Evolutionary conservation across 2,797 vertebrate genomes (phyloP).

Genomic region (Macropodus opercularis): DNA sequence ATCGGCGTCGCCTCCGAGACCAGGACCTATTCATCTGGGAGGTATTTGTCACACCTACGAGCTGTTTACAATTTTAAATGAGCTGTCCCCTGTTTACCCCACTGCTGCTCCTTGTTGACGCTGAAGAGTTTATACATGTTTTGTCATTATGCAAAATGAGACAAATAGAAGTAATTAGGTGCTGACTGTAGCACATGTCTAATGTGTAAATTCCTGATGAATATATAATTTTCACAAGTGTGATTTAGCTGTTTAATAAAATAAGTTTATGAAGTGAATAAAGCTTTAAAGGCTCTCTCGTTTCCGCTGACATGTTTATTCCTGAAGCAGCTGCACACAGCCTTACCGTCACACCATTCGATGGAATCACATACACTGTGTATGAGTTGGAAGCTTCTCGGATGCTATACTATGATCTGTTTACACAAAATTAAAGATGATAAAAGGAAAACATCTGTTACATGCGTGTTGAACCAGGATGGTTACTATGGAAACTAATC

Average conservation of each 20-base stretch:
- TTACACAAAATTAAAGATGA: too few relatives aligned
- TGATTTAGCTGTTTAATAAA: slow-evolving; percentile 26
- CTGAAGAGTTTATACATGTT: slow-evolving; percentile 36
- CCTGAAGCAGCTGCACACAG: too few relatives aligned
- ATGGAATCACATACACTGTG: too few relatives aligned
- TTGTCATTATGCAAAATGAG: slow-evolving; percentile 27
- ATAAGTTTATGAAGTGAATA: neutral
- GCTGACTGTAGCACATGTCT: neutral
- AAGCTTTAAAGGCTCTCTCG: neutral
- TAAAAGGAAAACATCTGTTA: too few relatives aligned
- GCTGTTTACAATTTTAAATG: slow-evolving; percentile 67
- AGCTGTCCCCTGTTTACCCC: slow-evolving; percentile 31
- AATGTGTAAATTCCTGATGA: slow-evolving; percentile 12
- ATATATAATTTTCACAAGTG: slow-evolving; percentile 6
- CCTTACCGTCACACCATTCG: too few relatives aligned
- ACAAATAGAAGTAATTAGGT: slow-evolving; percentile 23
- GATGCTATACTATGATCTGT: too few relatives aligned
- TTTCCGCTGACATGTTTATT: too few relatives aligned
- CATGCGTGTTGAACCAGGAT: too few relatives aligned
- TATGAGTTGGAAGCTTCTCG: too few relatives aligned
- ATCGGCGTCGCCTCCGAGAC: slow-evolving; percentile 45
- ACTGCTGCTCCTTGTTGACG: slow-evolving; percentile 19
- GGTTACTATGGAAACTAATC: too few relatives aligned
- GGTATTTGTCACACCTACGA: slow-evolving; percentile 61
- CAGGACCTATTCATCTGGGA: slow-evolving; percentile 51